Evolutionary conservation across 2,797 vertebrate species (phyloP).

Genomic region (Falco concolor): DNA sequence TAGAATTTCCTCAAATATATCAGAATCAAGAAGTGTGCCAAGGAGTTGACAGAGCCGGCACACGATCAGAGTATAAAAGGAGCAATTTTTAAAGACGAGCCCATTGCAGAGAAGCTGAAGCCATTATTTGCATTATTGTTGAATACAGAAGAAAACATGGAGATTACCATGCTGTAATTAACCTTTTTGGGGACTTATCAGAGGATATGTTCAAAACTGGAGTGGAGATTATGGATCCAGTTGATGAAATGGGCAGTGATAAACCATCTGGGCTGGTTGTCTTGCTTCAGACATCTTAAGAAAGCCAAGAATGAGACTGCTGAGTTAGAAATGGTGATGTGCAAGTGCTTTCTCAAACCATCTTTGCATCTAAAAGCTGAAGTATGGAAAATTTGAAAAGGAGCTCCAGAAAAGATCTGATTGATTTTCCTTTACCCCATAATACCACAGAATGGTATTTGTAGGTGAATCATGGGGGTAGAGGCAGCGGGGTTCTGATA

Average conservation of each 20-base stretch:
- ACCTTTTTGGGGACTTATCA: background rate
- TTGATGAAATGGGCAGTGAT: background rate
- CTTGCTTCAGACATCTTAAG: background rate
- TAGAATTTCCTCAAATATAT: background rate
- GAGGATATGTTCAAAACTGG: background rate
- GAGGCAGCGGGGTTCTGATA: background rate
- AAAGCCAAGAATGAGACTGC: background rate
- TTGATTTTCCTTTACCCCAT: background rate
- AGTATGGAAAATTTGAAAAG: background rate
- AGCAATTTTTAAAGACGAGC: background rate
- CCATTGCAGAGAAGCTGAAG: background rate
- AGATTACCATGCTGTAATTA: background rate
- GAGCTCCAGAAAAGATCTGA: background rate
- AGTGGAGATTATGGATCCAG: background rate
- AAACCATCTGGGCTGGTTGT: background rate
- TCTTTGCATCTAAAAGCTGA: background rate
- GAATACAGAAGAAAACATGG: background rate
- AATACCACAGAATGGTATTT: background rate
- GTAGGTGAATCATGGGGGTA: background rate
- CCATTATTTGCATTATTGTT: background rate
- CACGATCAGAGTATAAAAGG: background rate
- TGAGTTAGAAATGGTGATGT: background rate
- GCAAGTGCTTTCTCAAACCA: background rate
- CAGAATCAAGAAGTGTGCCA: background rate
- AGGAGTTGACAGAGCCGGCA: background rate